Base-by-base conservation (phyloP, 2,113 vertebrate genomes). In the Chiloscyllium plagiosum region DNA sequence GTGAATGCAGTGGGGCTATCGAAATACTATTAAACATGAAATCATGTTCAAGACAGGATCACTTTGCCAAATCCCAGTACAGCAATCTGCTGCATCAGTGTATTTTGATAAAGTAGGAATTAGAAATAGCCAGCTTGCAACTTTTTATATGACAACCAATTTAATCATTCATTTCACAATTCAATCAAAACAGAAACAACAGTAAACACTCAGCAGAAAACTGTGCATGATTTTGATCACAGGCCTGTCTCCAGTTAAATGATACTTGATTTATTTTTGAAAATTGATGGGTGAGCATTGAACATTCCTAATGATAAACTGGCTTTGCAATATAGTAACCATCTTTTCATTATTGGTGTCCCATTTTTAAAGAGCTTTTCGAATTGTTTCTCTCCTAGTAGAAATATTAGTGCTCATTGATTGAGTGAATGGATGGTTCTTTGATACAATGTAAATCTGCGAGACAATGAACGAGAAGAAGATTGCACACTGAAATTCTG, bases 91-190 rank as follows among this genome's bases (percentile, higher is more conserved):
- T n/a, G n/a, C 15, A 42, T 68, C 61, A 37, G 65, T 66, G n/a
- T 66, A 93, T 68, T 93, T 37, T 68, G 37, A 42, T 37, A 93
- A 93, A 93, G 12, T 93, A 61, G 89, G 89, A 37, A 66, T 93
- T 93, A 66, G 66, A 93, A 93, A 66, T 37, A 68, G 89, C 61
- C 89, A 93, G 66, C 89, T 93, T 68, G 89, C 61, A 93, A 93
- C 61, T 66, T 93, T 93, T 65, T 93, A 65, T 93, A 93, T 19
- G 4, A 93, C 89, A 93, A 66, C 89, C 89, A 66, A 68, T 93
- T 68, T 93, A 66, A 93, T 93, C 61, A 93, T 66, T 68, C 89
- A 68, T 66, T 68, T 93, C 89, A 68, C 89, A 66, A 68, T 93
- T 93, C 61, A 93, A 68, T 93, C 61, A 42, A 68, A 93, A 66